Base-by-base conservation (phyloP, 2,113 vertebrate genomes). In the Triplophysa dalaica region DNA sequence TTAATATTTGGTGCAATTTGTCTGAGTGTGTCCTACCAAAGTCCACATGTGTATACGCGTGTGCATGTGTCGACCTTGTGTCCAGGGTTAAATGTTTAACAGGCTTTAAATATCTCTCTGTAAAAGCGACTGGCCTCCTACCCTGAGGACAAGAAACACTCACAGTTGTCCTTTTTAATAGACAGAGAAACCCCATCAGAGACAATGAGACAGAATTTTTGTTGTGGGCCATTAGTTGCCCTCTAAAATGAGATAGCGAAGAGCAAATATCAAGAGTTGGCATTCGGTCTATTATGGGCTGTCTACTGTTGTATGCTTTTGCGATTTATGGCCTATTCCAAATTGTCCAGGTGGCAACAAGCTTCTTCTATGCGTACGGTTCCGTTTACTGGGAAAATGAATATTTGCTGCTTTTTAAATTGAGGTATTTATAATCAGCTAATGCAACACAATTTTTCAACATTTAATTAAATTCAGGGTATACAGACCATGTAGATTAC, bases 61-160 rank as follows among this genome's bases (percentile, higher is more conserved):
- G 16, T 64, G 17, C 76, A 77, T 70, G 77, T 58, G 65, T 85
- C 84, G 77, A 77, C 38, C 45, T 81, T 73, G 79, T 73, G 76
- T 84, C 81, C 80, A 80, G 86, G 87, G 88, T 90, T 88, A 89
- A 89, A 70, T 83, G 61, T 82, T 81, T 73, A 79, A 88, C 86
- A 78, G 86, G 86, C 86, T 83, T 87, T 86, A 85, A 86, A 87
- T 88, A 86, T 88, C 82, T 85, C 82, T 75, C 73, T 50, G 62
- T 50, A 50, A 78, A 85, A 79, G 84, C 17, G 77, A 84, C 68
- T 58, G 48, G 80, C 86, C 70, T 72, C 48, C 72, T 66, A 24
- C 70, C 61, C 48, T 45, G 21, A 45, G 79, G 70, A 66, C 33
- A 56, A 22, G 60, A 24, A 62, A 72, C 62, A 72, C 26, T 66